These are phyloP conservation scores for Corythornis cristatus DNA, from an alignment of 2,113 vertebrate genomes.

Conservation along the genomic window DNA sequence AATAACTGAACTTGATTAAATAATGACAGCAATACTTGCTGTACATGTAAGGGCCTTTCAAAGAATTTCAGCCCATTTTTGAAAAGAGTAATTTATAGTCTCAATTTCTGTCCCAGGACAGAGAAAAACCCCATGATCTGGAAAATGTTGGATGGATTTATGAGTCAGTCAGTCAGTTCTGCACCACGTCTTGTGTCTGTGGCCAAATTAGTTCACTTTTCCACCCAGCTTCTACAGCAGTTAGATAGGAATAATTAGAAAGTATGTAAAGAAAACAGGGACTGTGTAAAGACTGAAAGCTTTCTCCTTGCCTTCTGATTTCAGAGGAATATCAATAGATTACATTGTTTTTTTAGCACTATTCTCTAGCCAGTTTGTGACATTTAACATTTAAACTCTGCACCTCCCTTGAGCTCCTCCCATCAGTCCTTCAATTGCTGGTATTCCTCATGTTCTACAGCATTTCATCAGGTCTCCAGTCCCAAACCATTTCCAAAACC, in stretches of 20 bases:
- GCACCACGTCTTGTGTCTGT: neutral
- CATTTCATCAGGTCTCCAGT: neutral
- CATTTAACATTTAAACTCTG: neutral
- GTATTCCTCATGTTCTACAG: neutral
- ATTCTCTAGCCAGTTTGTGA: neutral
- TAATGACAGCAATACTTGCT: neutral
- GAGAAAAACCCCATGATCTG: neutral
- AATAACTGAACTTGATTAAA: constrained; percentile 10
- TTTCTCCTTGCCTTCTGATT: neutral
- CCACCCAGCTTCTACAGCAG: constrained; percentile 13
- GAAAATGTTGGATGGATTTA: neutral
- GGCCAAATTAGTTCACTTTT: constrained; percentile 41
- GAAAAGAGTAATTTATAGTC: neutral
- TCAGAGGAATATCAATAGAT: neutral
- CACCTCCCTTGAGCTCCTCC: neutral
- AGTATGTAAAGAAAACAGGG: neutral
- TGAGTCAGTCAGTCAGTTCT: neutral
- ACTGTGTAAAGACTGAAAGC: neutral
- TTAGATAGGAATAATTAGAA: constrained; percentile 29
- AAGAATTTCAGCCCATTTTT: neutral
- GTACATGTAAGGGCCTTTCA: neutral
- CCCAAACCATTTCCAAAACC: neutral
- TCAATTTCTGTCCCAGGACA: neutral
- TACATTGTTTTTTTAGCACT: neutral
- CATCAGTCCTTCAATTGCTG: neutral